Evolutionary conservation across 2,888 invertebrate genomes (phyloP), one percentile per base, ranked within the genome.

Genomic region (Lasioglossum leucozonium): DNA sequence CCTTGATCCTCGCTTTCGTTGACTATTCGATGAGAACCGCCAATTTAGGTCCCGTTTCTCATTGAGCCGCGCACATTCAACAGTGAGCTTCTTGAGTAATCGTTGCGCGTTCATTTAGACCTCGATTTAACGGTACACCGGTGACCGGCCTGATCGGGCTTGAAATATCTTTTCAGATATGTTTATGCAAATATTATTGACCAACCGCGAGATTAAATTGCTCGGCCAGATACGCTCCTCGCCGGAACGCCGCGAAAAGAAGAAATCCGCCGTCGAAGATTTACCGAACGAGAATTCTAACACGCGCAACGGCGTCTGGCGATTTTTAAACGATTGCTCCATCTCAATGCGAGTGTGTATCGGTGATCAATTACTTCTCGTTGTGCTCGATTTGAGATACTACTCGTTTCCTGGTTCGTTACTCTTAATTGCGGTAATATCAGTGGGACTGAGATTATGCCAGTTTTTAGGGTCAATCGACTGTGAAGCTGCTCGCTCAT

Each of bases 1-100:
- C n/a, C 67, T 37, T 34, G 65, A 77, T 47, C 26, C n/a, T 65
- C 44, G 77, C 44, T 67, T 75, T 75, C 75, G 75, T 75, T 62
- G 37, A 73, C 51, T 73, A 51, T 34, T 37, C 51, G 73, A 73
- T 73, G 73, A 62, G 75, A 62, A 62, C 75, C 40, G 47, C 58
- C 75, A 44, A 62, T 75, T 75, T 42, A 42, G 30, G 62, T 58
- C 42, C 62, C 42, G 58, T 75, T 75, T 62, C 40, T 62, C 58
- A 42, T 30, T 62, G 30, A 42, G 18, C 62, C 30, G 62, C 11
- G 30, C 42, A 18, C 18, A 67, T 51, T 51, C 51, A 62, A 16
- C 26, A 8, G 8, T 1, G 34, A 40, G 67, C 67, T 67, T 40
- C 67, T 67, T 67, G 37, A 67, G 67, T 67, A 67, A 67, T 67